phyloP scores from a whole-genome alignment of 2,113 vertebrate species.

The Anas platyrhynchos region DNA sequence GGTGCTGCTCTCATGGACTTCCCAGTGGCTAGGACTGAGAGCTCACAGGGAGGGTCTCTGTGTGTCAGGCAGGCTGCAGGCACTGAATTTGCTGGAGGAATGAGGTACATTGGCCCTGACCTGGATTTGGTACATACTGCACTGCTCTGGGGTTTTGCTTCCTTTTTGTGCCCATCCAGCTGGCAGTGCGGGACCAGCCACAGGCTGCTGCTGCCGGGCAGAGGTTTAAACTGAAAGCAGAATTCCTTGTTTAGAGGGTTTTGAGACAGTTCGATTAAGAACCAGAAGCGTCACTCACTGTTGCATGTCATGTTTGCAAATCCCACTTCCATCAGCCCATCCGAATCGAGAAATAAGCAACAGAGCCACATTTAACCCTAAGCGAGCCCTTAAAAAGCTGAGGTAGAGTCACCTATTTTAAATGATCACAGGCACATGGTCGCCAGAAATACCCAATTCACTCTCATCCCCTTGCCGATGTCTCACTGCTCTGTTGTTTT shows the following conservation, averaged over 20 bases:
- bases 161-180: not conserved
- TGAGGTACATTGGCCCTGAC: not conserved
- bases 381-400: not conserved
- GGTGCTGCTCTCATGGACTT: no score
- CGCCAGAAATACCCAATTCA: not conserved
- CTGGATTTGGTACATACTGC: not conserved
- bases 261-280: not conserved
- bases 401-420: not conserved
- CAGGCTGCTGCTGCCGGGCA: not conserved
- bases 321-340: not conserved
- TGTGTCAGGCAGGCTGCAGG: no score
- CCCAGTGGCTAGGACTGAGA: no score
- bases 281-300: not conserved
- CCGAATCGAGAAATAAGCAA: not conserved
- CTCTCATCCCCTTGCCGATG: not conserved
- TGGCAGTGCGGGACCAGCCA: rapidly evolving
- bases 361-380: not conserved
- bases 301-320: not conserved
- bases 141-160: not conserved
- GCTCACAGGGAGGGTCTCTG: no score
- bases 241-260: not conserved
- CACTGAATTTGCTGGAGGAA: no score
- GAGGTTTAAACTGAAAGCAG: not conserved
- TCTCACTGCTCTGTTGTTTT: not conserved
- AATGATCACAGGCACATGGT: not conserved